Percentiles rank a stretch among this genome's conserved stretches.
These are phyloP conservation scores for Spizaetus ornatus DNA, from an alignment of 2,113 vertebrate species.

Conservation along the genomic window DNA sequence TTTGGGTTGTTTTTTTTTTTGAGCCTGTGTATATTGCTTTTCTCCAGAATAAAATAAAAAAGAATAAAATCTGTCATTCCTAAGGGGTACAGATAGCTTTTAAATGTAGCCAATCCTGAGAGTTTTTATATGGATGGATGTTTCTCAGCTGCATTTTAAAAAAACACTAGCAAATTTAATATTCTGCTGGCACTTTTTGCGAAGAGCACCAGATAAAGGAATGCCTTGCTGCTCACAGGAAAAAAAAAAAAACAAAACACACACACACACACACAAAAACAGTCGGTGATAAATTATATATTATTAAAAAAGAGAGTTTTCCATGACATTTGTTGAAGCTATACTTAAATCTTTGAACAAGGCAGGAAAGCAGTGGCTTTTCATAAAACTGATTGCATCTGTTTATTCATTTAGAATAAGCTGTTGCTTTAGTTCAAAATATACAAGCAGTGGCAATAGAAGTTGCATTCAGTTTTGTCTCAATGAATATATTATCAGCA, in stretches of 20 bases:
- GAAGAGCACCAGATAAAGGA: neutral
- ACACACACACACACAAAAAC: neutral
- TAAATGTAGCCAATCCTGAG: neutral
- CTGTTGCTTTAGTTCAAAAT: neutral
- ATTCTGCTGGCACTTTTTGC: neutral
- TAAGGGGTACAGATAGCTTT: neutral
- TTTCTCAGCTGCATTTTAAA: neutral
- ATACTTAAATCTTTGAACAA: conserved; percentile 28
- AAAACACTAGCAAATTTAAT: neutral
- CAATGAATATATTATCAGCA: conserved; percentile 21
- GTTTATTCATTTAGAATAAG: conserved; percentile 40
- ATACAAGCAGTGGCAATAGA: conserved; percentile 10
- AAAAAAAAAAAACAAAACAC: neutral
- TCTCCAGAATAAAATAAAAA: neutral
- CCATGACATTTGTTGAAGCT: conserved; percentile 2
- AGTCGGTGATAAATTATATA: neutral
- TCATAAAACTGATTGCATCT: conserved; percentile 43
- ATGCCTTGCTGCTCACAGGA: neutral
- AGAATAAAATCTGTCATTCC: neutral
- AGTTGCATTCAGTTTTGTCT: conserved; percentile 40
- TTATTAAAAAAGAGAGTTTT: conserved; percentile 27
- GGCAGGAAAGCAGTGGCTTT: conserved; percentile 22
- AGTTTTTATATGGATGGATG: neutral
- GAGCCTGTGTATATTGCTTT: neutral
- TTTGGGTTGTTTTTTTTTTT: neutral